Conservation (phyloP, 1,140 invertebrate species). For the Diabrotica virgifera region DNA sequence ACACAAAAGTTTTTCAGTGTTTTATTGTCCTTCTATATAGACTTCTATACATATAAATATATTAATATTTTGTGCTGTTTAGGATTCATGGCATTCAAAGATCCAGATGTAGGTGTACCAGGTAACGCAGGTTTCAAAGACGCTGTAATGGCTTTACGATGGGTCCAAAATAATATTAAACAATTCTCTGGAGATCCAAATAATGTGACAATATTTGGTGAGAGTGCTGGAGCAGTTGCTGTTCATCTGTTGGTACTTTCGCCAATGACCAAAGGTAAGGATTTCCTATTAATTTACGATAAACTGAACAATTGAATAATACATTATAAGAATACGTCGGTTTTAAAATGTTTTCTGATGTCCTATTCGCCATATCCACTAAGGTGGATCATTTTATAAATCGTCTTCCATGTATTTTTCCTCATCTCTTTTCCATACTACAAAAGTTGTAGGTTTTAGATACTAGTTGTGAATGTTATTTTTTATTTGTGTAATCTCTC, state of each 20-base stretch:
- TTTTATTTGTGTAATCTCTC: no score
- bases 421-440: no score
- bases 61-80: slow-evolving; percentile 8
- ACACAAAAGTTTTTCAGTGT: no score
- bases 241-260: slow-evolving; percentile 42
- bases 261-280: slow-evolving; percentile 39
- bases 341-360: not conserved
- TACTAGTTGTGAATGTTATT: no score
- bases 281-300: not conserved
- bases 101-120: slow-evolving; percentile 48
- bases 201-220: slow-evolving; percentile 52
- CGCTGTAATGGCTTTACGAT: slow-evolving; percentile 57
- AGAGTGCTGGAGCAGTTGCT: slow-evolving; percentile 52
- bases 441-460: no score
- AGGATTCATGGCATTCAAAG: slow-evolving; percentile 43
- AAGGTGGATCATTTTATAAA: not conserved
- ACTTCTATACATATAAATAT: not conserved
- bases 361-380: not conserved
- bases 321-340: not conserved
- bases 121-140: slow-evolving; percentile 65
- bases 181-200: slow-evolving; percentile 52
- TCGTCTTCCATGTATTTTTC: not conserved
- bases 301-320: not conserved
- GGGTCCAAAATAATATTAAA: slow-evolving; percentile 56
- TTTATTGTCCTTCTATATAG: no score